Evolutionary conservation across 2,888 invertebrate genomes (phyloP), one percentile per base, ranked within the genome.

Genomic region (Therioaphis trifolii): DNA sequence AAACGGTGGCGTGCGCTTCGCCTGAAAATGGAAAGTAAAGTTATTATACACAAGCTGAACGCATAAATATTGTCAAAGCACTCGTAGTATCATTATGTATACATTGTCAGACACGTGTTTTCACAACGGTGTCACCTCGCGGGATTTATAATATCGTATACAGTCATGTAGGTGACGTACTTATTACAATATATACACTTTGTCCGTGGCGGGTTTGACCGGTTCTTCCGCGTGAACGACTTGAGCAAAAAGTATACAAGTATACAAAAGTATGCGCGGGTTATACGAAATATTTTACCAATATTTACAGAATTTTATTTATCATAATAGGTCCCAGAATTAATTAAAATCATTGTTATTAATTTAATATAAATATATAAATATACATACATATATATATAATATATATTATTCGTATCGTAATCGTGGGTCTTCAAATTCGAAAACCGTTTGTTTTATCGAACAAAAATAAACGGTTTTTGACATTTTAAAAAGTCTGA

Each of bases 1-100:
- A 24, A 24, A 58, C 61, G 27, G 7, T 58, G 24, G 24, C 11
- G 58, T n/a, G 24, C 61, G 29, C 29, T 2, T 24, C 29, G 4
- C 5, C 15, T 29, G 61, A 29, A 61, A 61, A 61, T 61, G 15
- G 61, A 61, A 61, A 61, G 61, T 61, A 61, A 15, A 61, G 15
- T 27, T 4, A 27, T 14, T n/a, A n/a, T n/a, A n/a, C n/a, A 61
- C 27, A 15, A 27, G 27, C 15, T 4, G 27, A 1, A 15, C 61
- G 27, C 27, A 15, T 5, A 4, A 55, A 5, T n/a, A 18, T 18
- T 15, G 43, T 3, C 18, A 12, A 4, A 7, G n/a, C 2, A 55
- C 55, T 21, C n/a, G 0, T 55, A 18, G 55, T 5, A 9, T 55
- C 55, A n/a, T 61, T 61, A 21, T 11, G 27, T 2, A 27, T 4